Percentiles rank a stretch among this genome's conserved stretches.
Conservation (phyloP, 2,888 invertebrate species). For the Cerceris rybyensis region DNA sequence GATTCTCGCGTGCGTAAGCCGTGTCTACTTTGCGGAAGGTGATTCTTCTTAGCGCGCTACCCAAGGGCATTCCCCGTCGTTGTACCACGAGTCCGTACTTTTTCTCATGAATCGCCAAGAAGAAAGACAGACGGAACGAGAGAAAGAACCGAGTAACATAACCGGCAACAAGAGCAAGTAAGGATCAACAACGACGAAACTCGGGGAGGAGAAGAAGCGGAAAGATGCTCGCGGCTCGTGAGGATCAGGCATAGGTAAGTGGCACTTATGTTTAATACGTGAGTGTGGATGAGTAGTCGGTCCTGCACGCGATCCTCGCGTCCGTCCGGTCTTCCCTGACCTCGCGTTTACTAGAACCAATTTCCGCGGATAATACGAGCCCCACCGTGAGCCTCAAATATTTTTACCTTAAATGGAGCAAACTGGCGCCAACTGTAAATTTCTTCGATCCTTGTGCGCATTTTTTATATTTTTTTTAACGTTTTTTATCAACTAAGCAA, state of each 20-base stretch:
- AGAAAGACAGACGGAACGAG: slow-evolving; percentile 25
- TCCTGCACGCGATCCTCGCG: slow-evolving; percentile 74
- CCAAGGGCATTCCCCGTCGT: slow-evolving; percentile 35
- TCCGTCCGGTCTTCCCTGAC: slow-evolving; percentile 69
- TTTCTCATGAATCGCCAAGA: slow-evolving; percentile 43
- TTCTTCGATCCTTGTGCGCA: background rate
- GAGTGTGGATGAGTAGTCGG: slow-evolving; percentile 75
- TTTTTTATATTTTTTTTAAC: background rate
- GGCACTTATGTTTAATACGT: slow-evolving; percentile 75
- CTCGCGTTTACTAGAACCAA: slow-evolving; percentile 75
- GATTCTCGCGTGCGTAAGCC: slow-evolving; percentile 41
- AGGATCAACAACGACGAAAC: slow-evolving; percentile 49
- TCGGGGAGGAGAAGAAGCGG: slow-evolving; percentile 22
- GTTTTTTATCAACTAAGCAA: background rate
- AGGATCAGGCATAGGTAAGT: slow-evolving; percentile 70
- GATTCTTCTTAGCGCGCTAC: slow-evolving; percentile 11
- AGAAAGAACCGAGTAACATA: slow-evolving; percentile 32
- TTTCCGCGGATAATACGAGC: slow-evolving; percentile 71
- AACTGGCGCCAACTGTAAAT: slow-evolving; percentile 11
- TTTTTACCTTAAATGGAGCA: slow-evolving; percentile 61
- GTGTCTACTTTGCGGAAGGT: slow-evolving; percentile 33
- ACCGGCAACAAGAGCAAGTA: slow-evolving; percentile 51
- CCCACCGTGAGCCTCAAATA: slow-evolving; percentile 38
- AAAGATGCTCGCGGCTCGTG: slow-evolving; percentile 64
- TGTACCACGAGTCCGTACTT: slow-evolving; percentile 18